Conservation (phyloP, 2,113 vertebrate species). For the Lampris megalopsis region DNA sequence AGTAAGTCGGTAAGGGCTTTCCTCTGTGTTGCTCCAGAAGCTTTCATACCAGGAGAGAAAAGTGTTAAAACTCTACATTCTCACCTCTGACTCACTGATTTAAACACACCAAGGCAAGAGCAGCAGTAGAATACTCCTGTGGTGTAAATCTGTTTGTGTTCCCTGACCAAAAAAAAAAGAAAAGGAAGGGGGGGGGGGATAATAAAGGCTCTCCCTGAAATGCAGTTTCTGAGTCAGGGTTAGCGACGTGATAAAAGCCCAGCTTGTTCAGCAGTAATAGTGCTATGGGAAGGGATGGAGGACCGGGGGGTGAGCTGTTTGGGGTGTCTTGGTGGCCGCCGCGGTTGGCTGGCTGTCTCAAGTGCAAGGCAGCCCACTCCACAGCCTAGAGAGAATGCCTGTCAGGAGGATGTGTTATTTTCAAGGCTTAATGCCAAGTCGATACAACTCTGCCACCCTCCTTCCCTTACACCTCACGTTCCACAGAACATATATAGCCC, state of each 20-base stretch:
- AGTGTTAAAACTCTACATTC: conserved; percentile 98
- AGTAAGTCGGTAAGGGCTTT: conserved; percentile 76
- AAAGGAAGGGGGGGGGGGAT: conserved; percentile 42
- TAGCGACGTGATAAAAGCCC: conserved; percentile 90
- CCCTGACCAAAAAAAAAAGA: conserved; percentile 68
- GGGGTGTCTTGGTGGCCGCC: conserved; percentile 34
- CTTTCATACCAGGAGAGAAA: conserved; percentile 86
- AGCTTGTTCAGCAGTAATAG: conserved; percentile 86
- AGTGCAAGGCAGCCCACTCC: conserved; percentile 33
- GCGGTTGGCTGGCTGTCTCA: conserved; percentile 27
- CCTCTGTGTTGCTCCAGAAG: conserved; percentile 84
- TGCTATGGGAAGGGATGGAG: conserved; percentile 63
- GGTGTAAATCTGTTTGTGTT: conserved; percentile 86
- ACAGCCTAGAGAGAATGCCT: conserved; percentile 41
- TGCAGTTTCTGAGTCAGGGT: conserved; percentile 90
- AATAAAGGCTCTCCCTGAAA: conserved; percentile 79
- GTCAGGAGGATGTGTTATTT: conserved; percentile 62
- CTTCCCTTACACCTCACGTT: conserved; percentile 76
- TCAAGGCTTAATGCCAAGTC: conserved; percentile 68
- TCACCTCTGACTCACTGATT: conserved; percentile 95
- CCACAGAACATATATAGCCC: conserved; percentile 76
- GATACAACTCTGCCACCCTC: conserved; percentile 71
- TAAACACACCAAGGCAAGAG: conserved; percentile 90
- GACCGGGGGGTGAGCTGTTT: conserved; percentile 41
- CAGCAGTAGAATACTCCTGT: conserved; percentile 88